phyloP scores from a whole-genome alignment of 2,113 vertebrate species.

The Haemorhous mexicanus region DNA sequence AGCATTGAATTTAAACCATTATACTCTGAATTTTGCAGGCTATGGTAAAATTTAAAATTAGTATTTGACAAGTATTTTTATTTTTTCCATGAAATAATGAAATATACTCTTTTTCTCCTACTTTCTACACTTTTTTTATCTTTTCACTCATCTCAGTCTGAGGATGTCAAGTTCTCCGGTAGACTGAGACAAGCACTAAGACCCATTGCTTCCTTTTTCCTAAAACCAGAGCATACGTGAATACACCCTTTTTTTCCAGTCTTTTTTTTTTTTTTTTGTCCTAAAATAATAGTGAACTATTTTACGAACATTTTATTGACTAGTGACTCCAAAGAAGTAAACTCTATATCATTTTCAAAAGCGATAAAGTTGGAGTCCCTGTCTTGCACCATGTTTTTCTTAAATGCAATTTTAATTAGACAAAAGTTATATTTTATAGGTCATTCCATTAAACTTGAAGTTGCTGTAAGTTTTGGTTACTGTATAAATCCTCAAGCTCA shows the following conservation, averaged over 20 bases:
- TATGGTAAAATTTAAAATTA: background rate
- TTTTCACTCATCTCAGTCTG: background rate
- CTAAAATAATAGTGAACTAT: background rate
- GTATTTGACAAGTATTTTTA: background rate
- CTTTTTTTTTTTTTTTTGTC: background rate
- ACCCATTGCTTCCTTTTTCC: background rate
- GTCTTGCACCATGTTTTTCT: background rate
- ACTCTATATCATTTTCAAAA: background rate
- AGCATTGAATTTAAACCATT: background rate
- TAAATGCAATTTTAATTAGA: background rate
- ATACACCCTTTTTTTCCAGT: accelerated
- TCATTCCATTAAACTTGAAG: background rate
- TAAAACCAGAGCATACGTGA: background rate
- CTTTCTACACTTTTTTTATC: background rate
- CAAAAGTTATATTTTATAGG: background rate
- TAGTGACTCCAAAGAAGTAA: background rate
- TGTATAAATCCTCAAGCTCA: background rate
- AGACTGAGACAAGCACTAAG: background rate
- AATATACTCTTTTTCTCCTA: background rate
- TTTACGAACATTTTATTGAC: background rate
- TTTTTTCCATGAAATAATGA: background rate
- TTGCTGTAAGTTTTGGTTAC: background rate
- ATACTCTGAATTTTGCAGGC: background rate
- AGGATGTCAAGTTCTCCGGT: background rate
- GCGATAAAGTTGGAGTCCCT: accelerated